Evolutionary conservation across 2,888 invertebrate genomes (phyloP), one percentile per base, ranked within the genome.

Genomic region (Clivina fossor): DNA sequence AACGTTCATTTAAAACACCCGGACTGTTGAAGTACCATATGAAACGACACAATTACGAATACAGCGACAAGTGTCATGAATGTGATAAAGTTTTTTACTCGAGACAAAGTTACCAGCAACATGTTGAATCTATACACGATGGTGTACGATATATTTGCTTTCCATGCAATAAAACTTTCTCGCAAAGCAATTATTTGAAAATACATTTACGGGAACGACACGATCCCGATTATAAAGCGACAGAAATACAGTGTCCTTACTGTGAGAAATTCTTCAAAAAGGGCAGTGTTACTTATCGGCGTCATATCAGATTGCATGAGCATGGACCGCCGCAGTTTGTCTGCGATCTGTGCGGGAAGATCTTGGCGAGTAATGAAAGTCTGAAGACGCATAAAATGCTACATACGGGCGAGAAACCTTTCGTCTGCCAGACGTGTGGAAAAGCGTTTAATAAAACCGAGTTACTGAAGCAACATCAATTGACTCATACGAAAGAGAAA

Each of bases 401-500:
- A 15, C 77, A 77, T 53, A 75, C 74, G 1, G 76, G 76, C 1
- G 76, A 76, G 50, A 76, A 76, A 56, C 56, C 56, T 13, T 56
- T 46, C 19, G 15, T 30, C 8, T 56, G 56, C 22, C 19, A 28
- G 1, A 35, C 37, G 2, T 56, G 56, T 13, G 40, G 24, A 7
- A 56, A 56, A 40, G 40, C 47, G 1, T 56, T 56, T 18, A 33
- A 30, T 3, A 37, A 16, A 28, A 73, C 69, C 1, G 70, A 73
- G n/a, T 59, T 75, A 4, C 59, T 80, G 40, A 75, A 72, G 26
- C 69, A 74, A 0, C 80, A 80, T 40, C 76, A 76, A 69, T 76
- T 79, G 0, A 74, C 74, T 0, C 82, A 82, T 53, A 77, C 78
- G 0, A 78, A 79, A 76, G 77, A 71, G 75, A 79, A 0, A 72